These are phyloP conservation scores for Macropis europaea DNA, from an alignment of 2,888 invertebrate species.

Conservation along the genomic window DNA sequence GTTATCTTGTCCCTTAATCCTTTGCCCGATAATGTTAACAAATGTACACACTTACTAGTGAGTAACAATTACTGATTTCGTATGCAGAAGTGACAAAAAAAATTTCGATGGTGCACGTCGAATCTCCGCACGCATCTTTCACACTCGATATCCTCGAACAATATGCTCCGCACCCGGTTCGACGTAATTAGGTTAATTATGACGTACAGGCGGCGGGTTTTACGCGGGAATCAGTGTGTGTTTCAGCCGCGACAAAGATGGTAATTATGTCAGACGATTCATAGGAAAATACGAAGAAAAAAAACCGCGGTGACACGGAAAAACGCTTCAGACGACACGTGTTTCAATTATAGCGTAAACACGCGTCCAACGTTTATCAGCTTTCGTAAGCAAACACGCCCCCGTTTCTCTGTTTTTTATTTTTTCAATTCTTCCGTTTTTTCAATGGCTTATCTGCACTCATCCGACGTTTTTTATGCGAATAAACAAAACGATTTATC, in stretches of 20 bases:
- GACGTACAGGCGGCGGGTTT: conserved; percentile 55
- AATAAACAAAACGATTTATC: conserved; percentile 5
- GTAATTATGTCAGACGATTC: conserved; percentile 52
- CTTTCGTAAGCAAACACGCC: too few relatives aligned
- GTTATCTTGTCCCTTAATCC: too few relatives aligned
- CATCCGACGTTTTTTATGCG: background rate
- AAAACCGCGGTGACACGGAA: background rate
- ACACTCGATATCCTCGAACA: background rate
- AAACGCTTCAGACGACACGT: background rate
- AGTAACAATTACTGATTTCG: background rate
- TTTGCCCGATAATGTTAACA: too few relatives aligned
- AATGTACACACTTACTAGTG: too few relatives aligned
- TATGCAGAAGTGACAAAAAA: background rate
- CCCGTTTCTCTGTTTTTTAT: background rate
- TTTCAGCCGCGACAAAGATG: conserved; percentile 2
- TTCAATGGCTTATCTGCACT: background rate
- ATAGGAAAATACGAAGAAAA: background rate
- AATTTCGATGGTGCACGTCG: background rate
- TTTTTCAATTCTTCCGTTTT: background rate
- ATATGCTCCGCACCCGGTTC: background rate
- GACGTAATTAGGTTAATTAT: conserved; percentile 68
- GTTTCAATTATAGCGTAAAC: conserved; percentile 18
- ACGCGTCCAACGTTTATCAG: conserved; percentile 2
- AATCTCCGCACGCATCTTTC: background rate
- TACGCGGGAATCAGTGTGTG: conserved; percentile 21